Evolutionary conservation across 2,113 vertebrate species (phyloP).

Genomic region (Hyperopisus bebe): DNA sequence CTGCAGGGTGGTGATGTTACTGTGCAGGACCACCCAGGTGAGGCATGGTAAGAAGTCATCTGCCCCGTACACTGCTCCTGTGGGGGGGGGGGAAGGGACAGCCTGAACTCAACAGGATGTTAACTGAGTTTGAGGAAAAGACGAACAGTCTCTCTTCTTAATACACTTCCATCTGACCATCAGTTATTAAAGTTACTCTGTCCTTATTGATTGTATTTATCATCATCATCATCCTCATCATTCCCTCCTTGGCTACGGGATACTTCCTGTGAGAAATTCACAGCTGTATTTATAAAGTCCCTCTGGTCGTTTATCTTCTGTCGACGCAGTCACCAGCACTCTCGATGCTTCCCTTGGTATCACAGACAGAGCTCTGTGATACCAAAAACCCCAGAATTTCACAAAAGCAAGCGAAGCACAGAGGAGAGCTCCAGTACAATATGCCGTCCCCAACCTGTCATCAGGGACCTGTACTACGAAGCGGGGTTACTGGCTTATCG

Average conservation of each 20-base stretch:
- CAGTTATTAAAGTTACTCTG: not conserved
- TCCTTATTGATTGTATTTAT: not conserved
- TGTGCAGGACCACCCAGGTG: constrained; percentile 72
- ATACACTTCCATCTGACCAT: not conserved
- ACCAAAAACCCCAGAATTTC: not conserved
- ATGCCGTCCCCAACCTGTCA: not conserved
- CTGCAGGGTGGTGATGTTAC: constrained; percentile 66
- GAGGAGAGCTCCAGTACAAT: not conserved
- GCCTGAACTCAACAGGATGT: not conserved
- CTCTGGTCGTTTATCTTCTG: not conserved
- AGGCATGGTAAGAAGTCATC: constrained; percentile 82
- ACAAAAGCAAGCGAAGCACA: not conserved
- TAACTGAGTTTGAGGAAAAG: not conserved
- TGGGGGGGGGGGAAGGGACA: not conserved
- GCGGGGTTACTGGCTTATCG: too few species aligned
- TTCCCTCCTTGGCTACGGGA: not conserved
- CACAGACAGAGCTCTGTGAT: not conserved
- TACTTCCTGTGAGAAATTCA: not conserved
- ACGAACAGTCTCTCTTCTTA: not conserved
- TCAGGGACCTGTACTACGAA: too few species aligned
- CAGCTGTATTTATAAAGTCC: not conserved
- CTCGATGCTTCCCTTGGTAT: not conserved
- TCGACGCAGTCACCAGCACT: not conserved
- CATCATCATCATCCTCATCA: not conserved
- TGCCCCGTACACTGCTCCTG: constrained; percentile 69